phyloP scores from a whole-genome alignment of 2,797 vertebrate species.

The Falco naumanni region DNA sequence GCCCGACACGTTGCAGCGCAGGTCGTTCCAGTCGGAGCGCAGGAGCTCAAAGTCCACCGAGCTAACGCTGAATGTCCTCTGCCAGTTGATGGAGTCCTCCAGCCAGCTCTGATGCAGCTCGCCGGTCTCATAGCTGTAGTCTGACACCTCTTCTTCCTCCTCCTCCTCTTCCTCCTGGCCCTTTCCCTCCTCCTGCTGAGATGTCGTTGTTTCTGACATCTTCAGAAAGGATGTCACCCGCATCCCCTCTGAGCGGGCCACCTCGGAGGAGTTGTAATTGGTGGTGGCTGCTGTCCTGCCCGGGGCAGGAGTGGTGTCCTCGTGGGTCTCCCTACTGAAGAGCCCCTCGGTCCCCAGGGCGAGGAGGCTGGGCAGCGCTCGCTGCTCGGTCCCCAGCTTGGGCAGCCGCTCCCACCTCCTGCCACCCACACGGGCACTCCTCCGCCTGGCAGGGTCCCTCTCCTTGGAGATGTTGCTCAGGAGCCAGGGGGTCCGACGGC shows the following conservation, averaged over 20 bases:
- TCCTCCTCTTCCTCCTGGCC: slow-evolving; percentile 78
- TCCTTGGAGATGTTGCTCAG: slow-evolving; percentile 72
- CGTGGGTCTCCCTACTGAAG: slow-evolving; percentile 41
- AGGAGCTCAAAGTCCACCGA: slow-evolving; percentile 94
- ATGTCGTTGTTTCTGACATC: slow-evolving; percentile 81
- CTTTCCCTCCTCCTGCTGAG: slow-evolving; percentile 77
- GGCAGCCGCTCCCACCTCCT: slow-evolving; percentile 18
- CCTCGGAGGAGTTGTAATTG: slow-evolving; percentile 76
- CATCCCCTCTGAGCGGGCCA: not conserved
- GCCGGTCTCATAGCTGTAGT: slow-evolving; percentile 85
- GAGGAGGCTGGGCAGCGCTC: not conserved
- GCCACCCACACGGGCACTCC: not conserved
- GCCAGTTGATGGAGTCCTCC: slow-evolving; percentile 97
- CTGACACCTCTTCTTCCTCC: slow-evolving; percentile 81
- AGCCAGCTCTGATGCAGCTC: slow-evolving; percentile 89
- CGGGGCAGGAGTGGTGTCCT: not conserved
- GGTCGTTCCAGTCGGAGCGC: slow-evolving; percentile 98
- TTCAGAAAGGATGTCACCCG: slow-evolving; percentile 88
- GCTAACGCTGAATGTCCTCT: slow-evolving; percentile 95
- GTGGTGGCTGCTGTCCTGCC: not conserved
- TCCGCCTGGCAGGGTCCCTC: slow-evolving; percentile 41
- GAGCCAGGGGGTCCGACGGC: slow-evolving; percentile 59
- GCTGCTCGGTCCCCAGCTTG: not conserved
- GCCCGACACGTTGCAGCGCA: slow-evolving; percentile 96
- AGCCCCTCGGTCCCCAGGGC: slow-evolving; percentile 34